These are phyloP conservation scores for Columba guinea DNA, from an alignment of 2,797 vertebrate species.

Conservation along the genomic window DNA sequence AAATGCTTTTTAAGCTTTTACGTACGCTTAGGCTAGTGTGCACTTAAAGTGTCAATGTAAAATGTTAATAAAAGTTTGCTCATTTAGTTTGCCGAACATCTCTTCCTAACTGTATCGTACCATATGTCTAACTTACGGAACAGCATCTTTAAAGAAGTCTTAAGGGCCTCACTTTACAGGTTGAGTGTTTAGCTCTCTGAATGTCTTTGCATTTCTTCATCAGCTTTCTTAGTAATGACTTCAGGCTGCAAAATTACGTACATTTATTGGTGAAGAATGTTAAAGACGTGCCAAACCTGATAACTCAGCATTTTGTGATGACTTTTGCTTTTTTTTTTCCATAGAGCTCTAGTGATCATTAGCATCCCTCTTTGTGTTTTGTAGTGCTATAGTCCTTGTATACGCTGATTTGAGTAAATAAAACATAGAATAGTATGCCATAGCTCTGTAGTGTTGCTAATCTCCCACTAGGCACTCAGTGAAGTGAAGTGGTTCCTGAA, in stretches of 20 bases:
- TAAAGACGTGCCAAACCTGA: neutral
- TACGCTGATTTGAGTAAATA: neutral
- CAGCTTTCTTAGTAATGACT: neutral
- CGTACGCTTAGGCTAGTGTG: neutral
- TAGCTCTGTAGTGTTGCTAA: neutral
- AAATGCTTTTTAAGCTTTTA: neutral
- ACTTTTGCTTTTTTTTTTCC: neutral
- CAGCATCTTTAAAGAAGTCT: neutral
- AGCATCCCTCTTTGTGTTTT: neutral
- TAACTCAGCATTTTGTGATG: neutral
- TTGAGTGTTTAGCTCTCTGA: neutral
- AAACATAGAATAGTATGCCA: neutral
- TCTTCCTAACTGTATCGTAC: neutral
- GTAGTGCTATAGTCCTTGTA: neutral
- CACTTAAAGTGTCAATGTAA: neutral
- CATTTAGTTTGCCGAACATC: neutral
- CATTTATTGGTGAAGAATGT: neutral
- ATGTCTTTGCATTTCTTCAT: neutral
- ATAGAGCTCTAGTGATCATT: neutral
- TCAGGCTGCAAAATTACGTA: neutral
- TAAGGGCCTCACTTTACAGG: neutral
- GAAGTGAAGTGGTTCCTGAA: neutral
- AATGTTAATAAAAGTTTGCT: neutral
- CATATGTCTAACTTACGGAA: neutral
- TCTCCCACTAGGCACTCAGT: neutral